Base-by-base conservation (phyloP, 2,797 vertebrate genomes). In the Anas georgica region DNA sequence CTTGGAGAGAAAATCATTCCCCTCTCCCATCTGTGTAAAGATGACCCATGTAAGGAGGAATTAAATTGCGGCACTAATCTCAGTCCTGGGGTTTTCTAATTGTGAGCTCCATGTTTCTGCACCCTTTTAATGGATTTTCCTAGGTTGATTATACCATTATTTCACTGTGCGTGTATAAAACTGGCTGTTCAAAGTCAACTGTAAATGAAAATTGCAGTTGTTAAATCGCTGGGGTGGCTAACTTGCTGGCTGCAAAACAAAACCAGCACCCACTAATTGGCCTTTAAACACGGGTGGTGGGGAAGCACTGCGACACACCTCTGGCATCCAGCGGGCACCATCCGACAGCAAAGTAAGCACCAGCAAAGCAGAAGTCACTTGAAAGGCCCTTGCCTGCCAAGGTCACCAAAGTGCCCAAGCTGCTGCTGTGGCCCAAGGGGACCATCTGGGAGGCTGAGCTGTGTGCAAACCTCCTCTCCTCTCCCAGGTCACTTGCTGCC, bases 51-150 rank as follows among this genome's bases (percentile, higher is more conserved):
- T 73, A 22, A 66, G 9, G 43, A 86, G 31, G 85, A 91, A 91
- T 95, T 95, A 93, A 37, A 90, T 76, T 46, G 70, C 70, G 59
- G 63, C 76, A 67, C 87, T 59, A 73, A 92, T 83, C 79, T 90
- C 83, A 82, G 93, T 91, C 95, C 81, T 11, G 6, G 87, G 67
- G 70, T 79, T 93, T 92, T 22, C 7, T 95, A 95, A 96, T 89
- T 91, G 86, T 58, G 85, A 59, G 28, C 89, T 95, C 68, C 80
- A 18, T 54, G 56, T 94, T 95, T 95, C 85, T 66, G 4, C 80
- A 90, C 67, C 77, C 84, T 92, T 93, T 95, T 95, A 96, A 96
- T 95, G 93, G 92, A 92, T 97, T 97, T 97, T 97, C 93, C 95
- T 95, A 93, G 81, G 93, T 82, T 96, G 94, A 94, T 95, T 96